Base-by-base conservation (phyloP, 2,797 vertebrate genomes). In the Heterohyrax brucei region DNA sequence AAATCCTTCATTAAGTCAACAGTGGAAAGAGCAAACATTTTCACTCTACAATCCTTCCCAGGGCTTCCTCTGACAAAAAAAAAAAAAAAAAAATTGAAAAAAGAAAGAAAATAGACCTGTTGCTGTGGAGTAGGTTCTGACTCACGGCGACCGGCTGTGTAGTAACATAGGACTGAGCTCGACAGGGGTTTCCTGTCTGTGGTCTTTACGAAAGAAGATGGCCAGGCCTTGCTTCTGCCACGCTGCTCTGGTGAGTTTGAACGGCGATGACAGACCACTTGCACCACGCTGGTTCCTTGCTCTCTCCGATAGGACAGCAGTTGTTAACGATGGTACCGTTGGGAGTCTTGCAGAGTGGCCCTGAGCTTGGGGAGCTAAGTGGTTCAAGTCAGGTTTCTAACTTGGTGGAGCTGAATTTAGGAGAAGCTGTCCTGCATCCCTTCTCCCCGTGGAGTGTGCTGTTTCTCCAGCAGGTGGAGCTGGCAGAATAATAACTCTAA, bases 391-490 rank as follows among this genome's bases (percentile, higher is more conserved):
- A 62, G 30, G 1, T 0, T 61, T 77, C 75, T 68, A 93, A 96
- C 87, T 96, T 79, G 3, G 26, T 16, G 64, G 26, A 16, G 59
- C 73, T 59, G 50, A 75, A 62, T 94, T 89, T 81, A 70, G 50
- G 72, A 81, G 79, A 87, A 10, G 59, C n/a, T 3, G 61, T 90
- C 94, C 53, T 8, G 28, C 14, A 3, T 46, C 18, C 46, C 79
- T 64, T 56, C 68, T 96, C 13, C 3, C 83, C 91, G 96, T 94
- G 89, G 93, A 93, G 59, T 62, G 68, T 39, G 9, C 87, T 50
- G 0, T 96, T 97, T 97, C n/a, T 97, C 97, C 98, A 98, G 98
- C 98, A 98, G 98, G 97, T 98, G 98, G 98, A 97, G 98, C 98
- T 97, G 96, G 96, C 96, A 98, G 98, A 98, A 98, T 97, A 97